Conservation (phyloP, 2,113 vertebrate species). For the Eolophus roseicapilla region DNA sequence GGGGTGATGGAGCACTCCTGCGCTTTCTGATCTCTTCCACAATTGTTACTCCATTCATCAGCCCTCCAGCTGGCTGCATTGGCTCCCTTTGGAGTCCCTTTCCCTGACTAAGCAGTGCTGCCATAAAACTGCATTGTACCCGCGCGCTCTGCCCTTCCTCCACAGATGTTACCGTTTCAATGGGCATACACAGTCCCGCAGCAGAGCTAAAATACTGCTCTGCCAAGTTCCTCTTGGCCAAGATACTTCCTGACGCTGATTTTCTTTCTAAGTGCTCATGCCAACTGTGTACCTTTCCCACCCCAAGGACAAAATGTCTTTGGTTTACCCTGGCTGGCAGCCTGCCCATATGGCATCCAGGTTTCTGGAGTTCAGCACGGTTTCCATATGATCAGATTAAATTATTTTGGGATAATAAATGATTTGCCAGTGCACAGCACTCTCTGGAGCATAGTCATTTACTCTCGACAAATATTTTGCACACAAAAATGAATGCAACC, state of each 20-base stretch:
- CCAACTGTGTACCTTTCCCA: slow-evolving; percentile 24
- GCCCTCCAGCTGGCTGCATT: slow-evolving; percentile 37
- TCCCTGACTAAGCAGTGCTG: slow-evolving; percentile 52
- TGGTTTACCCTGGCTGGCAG: slow-evolving; percentile 7
- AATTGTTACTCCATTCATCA: not conserved
- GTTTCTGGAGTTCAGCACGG: slow-evolving; percentile 28
- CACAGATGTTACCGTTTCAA: slow-evolving; percentile 56
- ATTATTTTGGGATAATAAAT: not conserved
- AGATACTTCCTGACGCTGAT: slow-evolving; percentile 48
- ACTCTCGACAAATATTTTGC: not conserved
- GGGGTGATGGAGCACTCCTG: not conserved
- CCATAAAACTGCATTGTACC: slow-evolving; percentile 58
- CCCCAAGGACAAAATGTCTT: slow-evolving; percentile 43
- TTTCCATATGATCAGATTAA: slow-evolving; percentile 21
- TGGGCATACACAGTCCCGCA: slow-evolving; percentile 44
- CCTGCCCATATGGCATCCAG: not conserved
- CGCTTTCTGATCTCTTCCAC: slow-evolving; percentile 32
- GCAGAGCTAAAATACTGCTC: slow-evolving; percentile 25
- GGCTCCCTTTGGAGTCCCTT: slow-evolving; percentile 38
- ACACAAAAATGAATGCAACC: not conserved
- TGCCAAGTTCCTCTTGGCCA: slow-evolving; percentile 67
- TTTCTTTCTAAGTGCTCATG: not conserved
- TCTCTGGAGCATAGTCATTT: not conserved
- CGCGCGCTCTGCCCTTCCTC: slow-evolving; percentile 45
- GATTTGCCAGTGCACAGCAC: not conserved